Conservation (phyloP, 2,113 vertebrate species). For the Aphyosemion australe region DNA sequence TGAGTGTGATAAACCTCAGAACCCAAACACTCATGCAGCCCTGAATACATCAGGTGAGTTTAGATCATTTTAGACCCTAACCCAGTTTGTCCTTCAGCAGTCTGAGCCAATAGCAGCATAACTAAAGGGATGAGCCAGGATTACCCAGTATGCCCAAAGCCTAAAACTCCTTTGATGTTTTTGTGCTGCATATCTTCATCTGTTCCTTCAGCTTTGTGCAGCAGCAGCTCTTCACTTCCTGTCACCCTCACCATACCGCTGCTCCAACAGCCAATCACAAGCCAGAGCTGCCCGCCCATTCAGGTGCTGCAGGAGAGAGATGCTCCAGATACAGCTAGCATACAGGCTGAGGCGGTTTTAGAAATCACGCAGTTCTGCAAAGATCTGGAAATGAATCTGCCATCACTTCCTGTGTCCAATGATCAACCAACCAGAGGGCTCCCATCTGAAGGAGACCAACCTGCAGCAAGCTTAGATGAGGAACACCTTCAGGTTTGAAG, state of each 20-base stretch:
- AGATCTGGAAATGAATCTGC: not conserved
- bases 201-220: not conserved
- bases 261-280: slow-evolving; percentile 1
- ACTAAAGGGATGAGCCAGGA: too few relatives aligned
- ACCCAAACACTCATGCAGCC: not conserved
- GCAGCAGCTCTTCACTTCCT: slow-evolving; percentile 10
- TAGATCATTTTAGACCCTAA: too few relatives aligned
- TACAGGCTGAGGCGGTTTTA: slow-evolving; percentile 4
- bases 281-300: not conserved
- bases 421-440: slow-evolving; percentile 4
- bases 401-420: slow-evolving; percentile 28
- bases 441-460: not conserved
- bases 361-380: not conserved
- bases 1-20: slow-evolving; percentile 4
- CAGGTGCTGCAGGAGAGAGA: not conserved
- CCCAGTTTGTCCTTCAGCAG: too few relatives aligned
- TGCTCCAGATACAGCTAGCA: not conserved
- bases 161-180: too few relatives aligned
- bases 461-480: not conserved
- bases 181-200: not conserved
- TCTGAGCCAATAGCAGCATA: too few relatives aligned
- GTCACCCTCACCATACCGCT: slow-evolving; percentile 43
- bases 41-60: slow-evolving; percentile 18
- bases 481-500: not conserved
- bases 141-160: too few relatives aligned